These are phyloP conservation scores for Prorops nasuta DNA, from an alignment of 1,140 invertebrate genomes.

Conservation along the genomic window DNA sequence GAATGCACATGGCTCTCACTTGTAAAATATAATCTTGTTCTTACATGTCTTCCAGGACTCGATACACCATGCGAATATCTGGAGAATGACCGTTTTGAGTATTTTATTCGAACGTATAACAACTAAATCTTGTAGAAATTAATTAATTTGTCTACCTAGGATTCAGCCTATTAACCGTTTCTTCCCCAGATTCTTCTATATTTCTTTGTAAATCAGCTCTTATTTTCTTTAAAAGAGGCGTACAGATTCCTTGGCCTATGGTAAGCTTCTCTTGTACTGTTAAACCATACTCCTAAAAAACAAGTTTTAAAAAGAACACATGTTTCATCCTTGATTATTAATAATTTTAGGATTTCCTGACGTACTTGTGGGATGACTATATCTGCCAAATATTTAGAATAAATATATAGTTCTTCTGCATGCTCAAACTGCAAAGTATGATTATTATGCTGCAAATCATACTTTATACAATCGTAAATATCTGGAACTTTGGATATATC, in stretches of 20 bases:
- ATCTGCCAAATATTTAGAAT: slow-evolving; percentile 94
- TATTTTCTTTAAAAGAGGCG: slow-evolving; percentile 94
- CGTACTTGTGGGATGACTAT: slow-evolving; percentile 96
- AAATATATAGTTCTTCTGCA: slow-evolving; percentile 92
- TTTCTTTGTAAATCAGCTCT: slow-evolving; percentile 92
- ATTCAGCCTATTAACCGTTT: slow-evolving; percentile 93
- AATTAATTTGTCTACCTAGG: slow-evolving; percentile 65
- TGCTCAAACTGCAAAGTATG: slow-evolving; percentile 91
- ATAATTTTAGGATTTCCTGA: neutral
- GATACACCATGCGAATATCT: slow-evolving; percentile 97
- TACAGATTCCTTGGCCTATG: slow-evolving; percentile 97
- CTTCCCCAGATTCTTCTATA: slow-evolving; percentile 82
- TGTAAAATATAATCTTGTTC: slow-evolving; percentile 97
- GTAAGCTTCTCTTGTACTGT: slow-evolving; percentile 93
- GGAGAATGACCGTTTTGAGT: neutral
- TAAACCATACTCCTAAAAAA: slow-evolving; percentile 89
- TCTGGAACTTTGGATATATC: slow-evolving; percentile 99
- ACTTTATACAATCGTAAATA: slow-evolving; percentile 99
- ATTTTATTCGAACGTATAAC: neutral
- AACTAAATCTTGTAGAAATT: neutral
- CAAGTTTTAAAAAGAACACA: slow-evolving; percentile 66
- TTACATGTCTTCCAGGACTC: slow-evolving; percentile 94
- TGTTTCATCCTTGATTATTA: neutral
- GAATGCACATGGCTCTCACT: slow-evolving; percentile 99
- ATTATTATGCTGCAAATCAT: slow-evolving; percentile 97